Conservation (phyloP, 2,888 invertebrate genomes). For the Drosophila kuntzei region DNA sequence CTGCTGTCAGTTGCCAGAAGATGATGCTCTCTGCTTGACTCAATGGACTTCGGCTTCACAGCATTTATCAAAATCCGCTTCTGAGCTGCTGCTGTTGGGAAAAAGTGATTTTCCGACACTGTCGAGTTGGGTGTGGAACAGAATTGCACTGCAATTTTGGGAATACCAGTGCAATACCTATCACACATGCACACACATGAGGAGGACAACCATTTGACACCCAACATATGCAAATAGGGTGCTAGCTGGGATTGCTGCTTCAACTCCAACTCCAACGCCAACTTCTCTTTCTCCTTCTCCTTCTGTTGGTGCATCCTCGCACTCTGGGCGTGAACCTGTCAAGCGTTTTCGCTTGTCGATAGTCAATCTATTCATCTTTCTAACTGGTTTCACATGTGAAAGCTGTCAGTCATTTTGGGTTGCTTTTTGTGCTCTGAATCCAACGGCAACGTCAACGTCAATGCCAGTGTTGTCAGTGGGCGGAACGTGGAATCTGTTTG, state of each 20-base stretch:
- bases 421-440: slow-evolving; percentile 32
- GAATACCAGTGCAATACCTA: slow-evolving; percentile 52
- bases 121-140: slow-evolving; percentile 32
- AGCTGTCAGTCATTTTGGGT: slow-evolving; percentile 68
- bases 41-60: slow-evolving; percentile 51
- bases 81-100: slow-evolving; percentile 6
- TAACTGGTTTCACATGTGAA: slow-evolving; percentile 78
- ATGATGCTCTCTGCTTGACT: slow-evolving; percentile 37
- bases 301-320: neutral
- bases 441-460: slow-evolving; percentile 8
- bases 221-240: slow-evolving; percentile 60
- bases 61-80: slow-evolving; percentile 75
- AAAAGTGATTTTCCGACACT: slow-evolving; percentile 34
- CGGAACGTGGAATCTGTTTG: slow-evolving; percentile 61
- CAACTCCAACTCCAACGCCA: neutral
- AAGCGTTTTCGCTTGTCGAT: slow-evolving; percentile 74
- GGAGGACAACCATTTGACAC: slow-evolving; percentile 51
- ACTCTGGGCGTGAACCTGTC: slow-evolving; percentile 65
- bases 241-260: slow-evolving; percentile 26
- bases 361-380: slow-evolving; percentile 79
- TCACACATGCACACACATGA: slow-evolving; percentile 6
- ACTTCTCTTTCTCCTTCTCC: neutral
- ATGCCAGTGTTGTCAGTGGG: slow-evolving; percentile 3
- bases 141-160: slow-evolving; percentile 63
- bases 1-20: slow-evolving; percentile 41